phyloP scores from a whole-genome alignment of 2,113 vertebrate species.

The Pseudorectes ferrugineus region DNA sequence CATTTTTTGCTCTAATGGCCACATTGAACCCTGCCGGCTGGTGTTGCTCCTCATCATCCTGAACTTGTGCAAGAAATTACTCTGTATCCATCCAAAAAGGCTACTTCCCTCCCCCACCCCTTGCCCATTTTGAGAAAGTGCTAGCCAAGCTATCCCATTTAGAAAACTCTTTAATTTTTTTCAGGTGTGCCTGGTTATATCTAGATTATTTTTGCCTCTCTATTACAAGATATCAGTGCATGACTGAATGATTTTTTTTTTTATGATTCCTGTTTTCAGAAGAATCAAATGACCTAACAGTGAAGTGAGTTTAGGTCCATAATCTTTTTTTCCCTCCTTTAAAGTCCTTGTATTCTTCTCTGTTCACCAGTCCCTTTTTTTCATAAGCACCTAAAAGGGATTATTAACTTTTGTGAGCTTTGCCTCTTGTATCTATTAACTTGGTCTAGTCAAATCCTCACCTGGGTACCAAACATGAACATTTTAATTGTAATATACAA shows the following conservation, averaged over 20 bases:
- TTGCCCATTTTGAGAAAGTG: not conserved
- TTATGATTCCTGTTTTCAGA: not conserved
- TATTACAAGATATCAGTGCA: not conserved
- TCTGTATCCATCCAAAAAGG: not conserved
- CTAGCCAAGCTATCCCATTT: not conserved
- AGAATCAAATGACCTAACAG: not conserved
- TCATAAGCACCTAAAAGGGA: not conserved
- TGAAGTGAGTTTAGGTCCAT: not conserved
- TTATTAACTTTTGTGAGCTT: not conserved
- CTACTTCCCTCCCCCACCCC: rapidly evolving
- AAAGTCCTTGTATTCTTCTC: not conserved
- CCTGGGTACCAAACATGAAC: not conserved
- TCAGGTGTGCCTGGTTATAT: not conserved
- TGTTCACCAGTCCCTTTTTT: not conserved
- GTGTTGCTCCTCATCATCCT: not conserved
- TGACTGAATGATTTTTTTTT: not conserved
- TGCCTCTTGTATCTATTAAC: not conserved
- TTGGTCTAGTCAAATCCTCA: not conserved
- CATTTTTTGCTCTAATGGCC: not conserved
- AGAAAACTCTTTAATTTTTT: not conserved
- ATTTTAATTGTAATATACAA: not conserved
- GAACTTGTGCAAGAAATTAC: not conserved
- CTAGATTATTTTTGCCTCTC: not conserved
- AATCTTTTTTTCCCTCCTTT: not conserved
- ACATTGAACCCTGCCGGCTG: rapidly evolving